A percentile compares a stretch with the other conserved stretches of the same genome.
Conservation (phyloP, 2,888 invertebrate genomes). For the Apoderus coryli region DNA sequence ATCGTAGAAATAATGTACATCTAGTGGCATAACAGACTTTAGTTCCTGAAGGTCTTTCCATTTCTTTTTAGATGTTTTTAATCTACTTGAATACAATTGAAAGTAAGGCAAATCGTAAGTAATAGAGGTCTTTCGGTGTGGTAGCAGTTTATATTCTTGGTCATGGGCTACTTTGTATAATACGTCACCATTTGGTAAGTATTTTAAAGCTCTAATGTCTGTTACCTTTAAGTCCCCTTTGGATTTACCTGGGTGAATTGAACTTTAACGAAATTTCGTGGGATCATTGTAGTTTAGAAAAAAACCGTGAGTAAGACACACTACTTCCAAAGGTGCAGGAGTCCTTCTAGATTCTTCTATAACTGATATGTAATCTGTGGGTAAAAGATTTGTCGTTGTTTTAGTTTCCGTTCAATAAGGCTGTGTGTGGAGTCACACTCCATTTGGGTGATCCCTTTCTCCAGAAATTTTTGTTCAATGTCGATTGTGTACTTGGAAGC, state of each 20-base stretch:
- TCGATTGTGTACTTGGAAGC: constrained; percentile 8
- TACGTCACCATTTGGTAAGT: constrained; percentile 1
- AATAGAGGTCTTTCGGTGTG: constrained; percentile 1
- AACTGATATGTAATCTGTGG: constrained; percentile 11
- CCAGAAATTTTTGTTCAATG: constrained; percentile 11
- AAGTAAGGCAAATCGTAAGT: constrained; percentile 1
- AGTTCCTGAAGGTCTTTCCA: constrained; percentile 4
- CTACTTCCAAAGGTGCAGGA: constrained; percentile 10
- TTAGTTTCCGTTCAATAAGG: too few relatives aligned
- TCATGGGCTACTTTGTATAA: constrained; percentile 5
- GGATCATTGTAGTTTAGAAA: constrained; percentile 11
- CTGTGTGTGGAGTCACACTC: too few relatives aligned
- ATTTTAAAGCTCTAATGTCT: constrained; percentile 4
- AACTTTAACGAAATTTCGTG: constrained; percentile 8
- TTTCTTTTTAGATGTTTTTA: constrained; percentile 3
- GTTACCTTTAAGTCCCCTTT: constrained; percentile 9
- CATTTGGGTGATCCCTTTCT: constrained; percentile 9
- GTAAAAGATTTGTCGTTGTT: constrained; percentile 5
- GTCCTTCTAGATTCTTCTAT: constrained; percentile 8
- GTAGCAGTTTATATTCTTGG: constrained; percentile 2
- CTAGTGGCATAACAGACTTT: constrained; percentile 4
- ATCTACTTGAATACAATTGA: constrained; percentile 4
- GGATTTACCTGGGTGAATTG: constrained; percentile 8
- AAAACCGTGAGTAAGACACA: constrained; percentile 11
- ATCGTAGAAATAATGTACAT: constrained; percentile 3